Evolutionary conservation across 2,797 vertebrate genomes (phyloP).

Genomic region (Acanthornis magna): DNA sequence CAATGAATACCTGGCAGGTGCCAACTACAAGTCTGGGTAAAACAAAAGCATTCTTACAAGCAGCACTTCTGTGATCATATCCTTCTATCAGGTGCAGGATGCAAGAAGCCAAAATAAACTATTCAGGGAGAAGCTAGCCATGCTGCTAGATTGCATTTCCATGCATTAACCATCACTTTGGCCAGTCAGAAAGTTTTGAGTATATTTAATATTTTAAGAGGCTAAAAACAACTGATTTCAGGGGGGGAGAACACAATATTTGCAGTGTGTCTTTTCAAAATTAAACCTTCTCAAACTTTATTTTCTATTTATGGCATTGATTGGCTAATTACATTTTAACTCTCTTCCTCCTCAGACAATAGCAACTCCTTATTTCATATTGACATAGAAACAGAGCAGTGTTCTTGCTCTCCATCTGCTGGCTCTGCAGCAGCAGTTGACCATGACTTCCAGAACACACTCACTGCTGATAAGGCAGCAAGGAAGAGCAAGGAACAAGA

Average conservation of each 20-base stretch:
- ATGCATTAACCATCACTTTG: not conserved
- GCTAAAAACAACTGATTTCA: not conserved
- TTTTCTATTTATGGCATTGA: not conserved
- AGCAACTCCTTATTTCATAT: not conserved
- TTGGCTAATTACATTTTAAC: not conserved
- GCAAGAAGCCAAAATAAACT: not conserved
- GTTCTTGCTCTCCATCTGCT: constrained; percentile 51
- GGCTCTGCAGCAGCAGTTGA: constrained; percentile 16
- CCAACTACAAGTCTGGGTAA: not conserved
- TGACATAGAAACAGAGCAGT: not conserved
- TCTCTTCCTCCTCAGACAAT: not conserved
- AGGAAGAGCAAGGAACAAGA: not conserved
- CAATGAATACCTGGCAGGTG: not conserved
- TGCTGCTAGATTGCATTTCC: accelerated
- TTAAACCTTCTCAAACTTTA: not conserved
- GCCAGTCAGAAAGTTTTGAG: not conserved
- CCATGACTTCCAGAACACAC: not conserved
- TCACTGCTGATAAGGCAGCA: not conserved
- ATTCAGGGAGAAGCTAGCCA: not conserved
- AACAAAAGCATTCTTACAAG: not conserved
- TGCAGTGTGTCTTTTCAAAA: not conserved
- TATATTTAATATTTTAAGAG: not conserved
- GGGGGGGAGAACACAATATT: not conserved
- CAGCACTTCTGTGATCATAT: not conserved
- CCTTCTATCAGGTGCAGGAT: not conserved